A percentile compares a stretch with the other conserved stretches of the same genome.
phyloP scores from a whole-genome alignment of 2,888 invertebrate species.

The Ochlodes sylvanus region DNA sequence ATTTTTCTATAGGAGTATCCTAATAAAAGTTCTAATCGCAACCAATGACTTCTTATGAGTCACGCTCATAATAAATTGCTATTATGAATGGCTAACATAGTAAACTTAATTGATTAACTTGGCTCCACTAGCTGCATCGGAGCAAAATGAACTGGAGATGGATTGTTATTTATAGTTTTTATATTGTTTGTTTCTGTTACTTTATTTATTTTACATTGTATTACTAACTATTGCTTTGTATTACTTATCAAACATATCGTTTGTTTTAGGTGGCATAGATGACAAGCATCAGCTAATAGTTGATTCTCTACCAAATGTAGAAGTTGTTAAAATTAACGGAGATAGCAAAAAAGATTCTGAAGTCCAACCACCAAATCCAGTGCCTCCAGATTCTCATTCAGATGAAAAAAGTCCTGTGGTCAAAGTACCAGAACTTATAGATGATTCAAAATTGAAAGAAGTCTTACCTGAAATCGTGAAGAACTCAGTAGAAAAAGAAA shows the following conservation, averaged over 20 bases:
- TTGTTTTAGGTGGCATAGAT: constrained; percentile 53
- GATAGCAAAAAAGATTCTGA: constrained; percentile 68
- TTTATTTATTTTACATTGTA: no score
- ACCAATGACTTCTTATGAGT: no score
- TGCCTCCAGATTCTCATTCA: constrained; percentile 72
- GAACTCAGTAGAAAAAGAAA: constrained; percentile 56
- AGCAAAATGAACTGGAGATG: no score
- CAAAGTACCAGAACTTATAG: constrained; percentile 44
- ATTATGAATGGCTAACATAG: no score
- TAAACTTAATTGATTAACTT: no score
- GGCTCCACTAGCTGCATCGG: no score
- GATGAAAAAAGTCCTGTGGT: constrained; percentile 73
- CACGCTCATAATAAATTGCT: no score
- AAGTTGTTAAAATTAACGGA: constrained; percentile 48
- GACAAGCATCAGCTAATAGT: constrained; percentile 49
- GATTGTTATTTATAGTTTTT: no score
- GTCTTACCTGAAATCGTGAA: constrained; percentile 54
- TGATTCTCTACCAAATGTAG: constrained; percentile 46
- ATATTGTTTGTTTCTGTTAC: no score
- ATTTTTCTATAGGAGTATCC: no score
- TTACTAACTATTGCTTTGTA: no score
- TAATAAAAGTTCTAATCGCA: no score
- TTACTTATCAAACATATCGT: neutral
- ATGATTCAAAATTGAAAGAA: constrained; percentile 65
- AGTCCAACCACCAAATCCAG: constrained; percentile 76